phyloP scores from a whole-genome alignment of 2,888 invertebrate species.

The Pocota personata region DNA sequence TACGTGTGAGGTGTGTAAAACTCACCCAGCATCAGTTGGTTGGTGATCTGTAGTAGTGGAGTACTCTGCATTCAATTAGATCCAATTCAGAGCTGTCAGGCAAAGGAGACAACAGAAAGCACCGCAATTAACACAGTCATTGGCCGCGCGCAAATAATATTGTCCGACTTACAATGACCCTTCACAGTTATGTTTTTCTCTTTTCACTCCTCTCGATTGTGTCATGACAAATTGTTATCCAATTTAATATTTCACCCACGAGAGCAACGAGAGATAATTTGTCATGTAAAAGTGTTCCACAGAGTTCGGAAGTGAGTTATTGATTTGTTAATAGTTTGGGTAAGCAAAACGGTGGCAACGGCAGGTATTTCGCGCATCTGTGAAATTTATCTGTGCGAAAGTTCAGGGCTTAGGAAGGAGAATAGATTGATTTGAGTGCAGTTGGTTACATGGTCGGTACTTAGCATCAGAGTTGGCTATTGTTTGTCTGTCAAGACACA shows the following conservation, averaged over 20 bases:
- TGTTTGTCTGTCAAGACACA: slow-evolving; percentile 45
- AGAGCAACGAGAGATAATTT: slow-evolving; percentile 20
- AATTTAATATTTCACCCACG: slow-evolving; percentile 17
- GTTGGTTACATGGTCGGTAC: slow-evolving; percentile 37
- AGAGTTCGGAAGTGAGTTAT: slow-evolving; percentile 38
- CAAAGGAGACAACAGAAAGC: slow-evolving; percentile 9
- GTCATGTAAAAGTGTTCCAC: slow-evolving; percentile 48
- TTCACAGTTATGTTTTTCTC: slow-evolving; percentile 21
- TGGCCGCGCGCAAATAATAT: neutral
- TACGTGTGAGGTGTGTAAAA: slow-evolving; percentile 28
- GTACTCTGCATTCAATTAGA: slow-evolving; percentile 48
- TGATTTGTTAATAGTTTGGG: slow-evolving; percentile 51
- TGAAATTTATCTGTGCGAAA: slow-evolving; percentile 30
- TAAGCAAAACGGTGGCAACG: slow-evolving; percentile 32
- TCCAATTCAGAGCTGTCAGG: slow-evolving; percentile 21
- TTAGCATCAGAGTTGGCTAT: slow-evolving; percentile 50
- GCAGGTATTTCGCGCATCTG: neutral
- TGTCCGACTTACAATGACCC: slow-evolving; percentile 24
- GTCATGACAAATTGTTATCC: slow-evolving; percentile 27
- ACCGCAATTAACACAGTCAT: slow-evolving; percentile 32
- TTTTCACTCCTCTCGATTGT: slow-evolving; percentile 14
- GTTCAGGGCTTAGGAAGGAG: neutral
- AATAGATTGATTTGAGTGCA: slow-evolving; percentile 1
- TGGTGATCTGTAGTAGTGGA: neutral
- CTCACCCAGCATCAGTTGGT: neutral